Evolutionary conservation across 92 coral and sea anemone genomes (phyloP), one percentile per base, ranked within the genome.

Genomic region (Galaxea fascicularis): DNA sequence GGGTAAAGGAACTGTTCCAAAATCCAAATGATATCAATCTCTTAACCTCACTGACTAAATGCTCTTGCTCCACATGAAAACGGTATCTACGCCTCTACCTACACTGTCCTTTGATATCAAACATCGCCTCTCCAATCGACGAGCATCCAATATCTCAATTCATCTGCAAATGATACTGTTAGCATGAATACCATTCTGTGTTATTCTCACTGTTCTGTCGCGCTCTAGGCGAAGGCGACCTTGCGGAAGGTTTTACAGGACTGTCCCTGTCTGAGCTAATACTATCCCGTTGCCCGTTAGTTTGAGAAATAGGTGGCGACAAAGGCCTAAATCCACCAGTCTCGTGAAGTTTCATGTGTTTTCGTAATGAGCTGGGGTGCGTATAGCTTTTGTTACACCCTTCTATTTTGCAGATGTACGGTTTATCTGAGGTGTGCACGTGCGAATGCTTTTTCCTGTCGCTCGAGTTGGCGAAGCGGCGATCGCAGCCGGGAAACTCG

Each of bases 311-410:
- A 58, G 92, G 87, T 44, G 98, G 98, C 60, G 98, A 94, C 26
- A 94, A 73, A 14, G 95, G 92, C 67, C 98, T 89, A 13, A 94
- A 78, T 57, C 93, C 93, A 59, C 98, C 98, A 49, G 89, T 85
- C 67, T 97, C 99, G 59, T 97, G 99, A 60, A 97, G 99, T 91
- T 96, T 96, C 99, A 96, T 96, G 78, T 96, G 99, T 87, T 96
- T 97, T 86, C 98, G 77, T 60, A 97, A 87, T 26, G 99, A 97
- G 63, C 98, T 94, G n/a, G 99, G 99, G 77, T 97, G 99, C 30
- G 99, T 97, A 59, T 97, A 97, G 84, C 99, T 97, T 89, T 97
- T 97, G 76, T 97, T 94, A 78, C 99, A 97, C 45, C 99, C 98
- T 18, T 97, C 99, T 8, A 97, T 92, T 86, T 92, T 92, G 82